Evolutionary conservation across 2,888 invertebrate genomes (phyloP).

Genomic region (Crematogaster levior): DNA sequence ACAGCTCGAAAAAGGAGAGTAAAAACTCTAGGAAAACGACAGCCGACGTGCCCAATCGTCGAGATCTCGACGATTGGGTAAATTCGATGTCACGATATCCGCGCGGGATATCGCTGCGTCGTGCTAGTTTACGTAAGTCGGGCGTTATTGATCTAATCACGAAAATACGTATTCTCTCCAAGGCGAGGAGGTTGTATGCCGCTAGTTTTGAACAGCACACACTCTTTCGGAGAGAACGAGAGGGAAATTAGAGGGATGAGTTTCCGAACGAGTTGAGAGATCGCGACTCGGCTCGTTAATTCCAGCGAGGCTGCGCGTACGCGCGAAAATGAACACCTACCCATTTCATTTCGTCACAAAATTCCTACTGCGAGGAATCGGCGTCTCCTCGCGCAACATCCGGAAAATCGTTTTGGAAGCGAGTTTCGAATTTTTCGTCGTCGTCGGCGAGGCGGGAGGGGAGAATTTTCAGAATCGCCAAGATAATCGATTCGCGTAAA

Average conservation of each 20-base stretch:
- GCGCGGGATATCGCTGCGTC: conserved; percentile 53
- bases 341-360: neutral
- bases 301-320: neutral
- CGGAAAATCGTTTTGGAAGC: neutral
- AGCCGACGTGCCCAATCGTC: neutral
- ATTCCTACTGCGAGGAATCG: no score
- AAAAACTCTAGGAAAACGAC: neutral
- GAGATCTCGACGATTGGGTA: neutral
- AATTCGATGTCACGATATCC: conserved; percentile 55
- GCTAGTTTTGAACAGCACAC: conserved; percentile 32
- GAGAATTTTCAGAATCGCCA: neutral
- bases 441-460: neutral
- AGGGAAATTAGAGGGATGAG: neutral
- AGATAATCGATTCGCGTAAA: conserved; percentile 8
- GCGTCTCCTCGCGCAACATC: neutral
- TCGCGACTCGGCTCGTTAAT: neutral
- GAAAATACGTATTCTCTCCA: conserved; percentile 62
- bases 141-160: conserved; percentile 72
- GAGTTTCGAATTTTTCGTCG: neutral
- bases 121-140: conserved; percentile 72
- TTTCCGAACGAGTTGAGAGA: neutral
- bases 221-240: neutral
- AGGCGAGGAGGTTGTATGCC: conserved; percentile 38
- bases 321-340: neutral
- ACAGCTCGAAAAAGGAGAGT: neutral